Evolutionary conservation across 2,113 vertebrate genomes (phyloP).

Genomic region (Progne subis): DNA sequence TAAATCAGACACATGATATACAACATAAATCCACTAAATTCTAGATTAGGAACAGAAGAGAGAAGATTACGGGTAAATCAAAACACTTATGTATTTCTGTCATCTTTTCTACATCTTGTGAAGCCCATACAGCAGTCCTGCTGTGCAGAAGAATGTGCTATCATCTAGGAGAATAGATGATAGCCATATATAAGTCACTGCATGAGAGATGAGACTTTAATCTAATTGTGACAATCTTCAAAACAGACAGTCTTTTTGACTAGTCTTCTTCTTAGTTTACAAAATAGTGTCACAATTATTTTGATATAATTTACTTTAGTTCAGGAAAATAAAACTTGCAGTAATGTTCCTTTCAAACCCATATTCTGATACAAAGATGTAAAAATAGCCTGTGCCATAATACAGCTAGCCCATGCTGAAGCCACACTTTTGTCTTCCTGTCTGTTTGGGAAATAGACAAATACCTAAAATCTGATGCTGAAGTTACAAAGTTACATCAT

Average conservation of each 20-base stretch:
- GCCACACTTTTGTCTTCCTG: not conserved
- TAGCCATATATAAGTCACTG: constrained; percentile 34
- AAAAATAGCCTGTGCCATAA: not conserved
- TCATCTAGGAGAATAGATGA: constrained; percentile 21
- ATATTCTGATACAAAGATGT: not conserved
- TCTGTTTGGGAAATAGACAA: not conserved
- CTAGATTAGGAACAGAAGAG: constrained; percentile 21
- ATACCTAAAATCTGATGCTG: not conserved
- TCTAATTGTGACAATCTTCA: constrained; percentile 1
- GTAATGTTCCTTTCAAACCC: not conserved
- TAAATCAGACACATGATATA: not conserved
- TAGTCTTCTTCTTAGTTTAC: constrained; percentile 50
- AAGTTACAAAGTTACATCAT: not conserved
- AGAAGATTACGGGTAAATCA: constrained; percentile 29
- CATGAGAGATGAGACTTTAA: constrained; percentile 53
- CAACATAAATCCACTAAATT: not conserved
- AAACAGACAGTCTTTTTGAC: constrained; percentile 28
- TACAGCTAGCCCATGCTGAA: not conserved
- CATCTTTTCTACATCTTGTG: constrained; percentile 19
- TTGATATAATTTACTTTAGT: not conserved
- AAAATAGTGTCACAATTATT: constrained; percentile 48
- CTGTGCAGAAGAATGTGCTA: constrained; percentile 20
- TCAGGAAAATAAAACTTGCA: not conserved
- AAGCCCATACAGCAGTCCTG: constrained; percentile 1
- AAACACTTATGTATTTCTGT: constrained; percentile 49